These are phyloP conservation scores for Oxyruncus cristatus DNA, from an alignment of 2,113 vertebrate species.

Conservation along the genomic window DNA sequence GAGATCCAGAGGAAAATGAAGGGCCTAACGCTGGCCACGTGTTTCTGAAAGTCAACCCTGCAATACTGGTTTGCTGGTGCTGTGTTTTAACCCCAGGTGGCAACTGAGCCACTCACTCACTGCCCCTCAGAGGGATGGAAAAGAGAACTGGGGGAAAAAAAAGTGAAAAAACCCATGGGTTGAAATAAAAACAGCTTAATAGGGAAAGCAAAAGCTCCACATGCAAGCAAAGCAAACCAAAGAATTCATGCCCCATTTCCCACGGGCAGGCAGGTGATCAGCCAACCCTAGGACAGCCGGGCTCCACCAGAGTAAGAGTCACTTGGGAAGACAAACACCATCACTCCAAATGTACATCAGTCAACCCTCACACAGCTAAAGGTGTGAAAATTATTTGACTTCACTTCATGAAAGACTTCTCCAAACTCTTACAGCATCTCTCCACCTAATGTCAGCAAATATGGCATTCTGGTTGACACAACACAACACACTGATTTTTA, in stretches of 20 bases:
- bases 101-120: not conserved
- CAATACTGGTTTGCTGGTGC: not conserved
- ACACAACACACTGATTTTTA: not conserved
- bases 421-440: not conserved
- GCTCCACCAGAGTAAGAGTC: too few species aligned
- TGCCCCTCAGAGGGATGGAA: not conserved
- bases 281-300: not conserved
- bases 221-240: not conserved
- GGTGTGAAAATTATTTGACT: not conserved
- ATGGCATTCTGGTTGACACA: not conserved
- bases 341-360: not conserved
- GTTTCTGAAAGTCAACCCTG: not conserved
- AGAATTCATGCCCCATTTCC: not conserved
- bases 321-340: not conserved
- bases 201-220: not conserved
- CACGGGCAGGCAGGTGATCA: not conserved
- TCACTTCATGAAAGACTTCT: not conserved
- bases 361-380: not conserved
- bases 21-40: fast-evolving
- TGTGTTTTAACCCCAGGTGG: not conserved
- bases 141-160: not conserved
- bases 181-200: not conserved
- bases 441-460: not conserved
- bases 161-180: not conserved
- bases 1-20: not conserved